Base-by-base conservation (phyloP, 2,797 vertebrate genomes). In the Danio albolineatus region DNA sequence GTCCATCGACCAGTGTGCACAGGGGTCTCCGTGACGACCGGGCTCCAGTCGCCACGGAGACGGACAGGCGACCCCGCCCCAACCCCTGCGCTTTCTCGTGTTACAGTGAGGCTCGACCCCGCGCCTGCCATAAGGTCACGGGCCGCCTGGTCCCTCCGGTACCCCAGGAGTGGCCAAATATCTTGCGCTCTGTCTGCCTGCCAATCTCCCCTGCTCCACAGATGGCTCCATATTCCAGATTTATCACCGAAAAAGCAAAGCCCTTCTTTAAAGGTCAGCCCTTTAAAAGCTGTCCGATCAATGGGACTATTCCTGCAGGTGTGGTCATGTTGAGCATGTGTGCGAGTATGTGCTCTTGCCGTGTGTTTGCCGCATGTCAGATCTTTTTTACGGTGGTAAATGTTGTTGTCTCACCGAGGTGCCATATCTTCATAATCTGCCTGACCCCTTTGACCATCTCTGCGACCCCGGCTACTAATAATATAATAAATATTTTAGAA, bases 261-360 rank as follows among this genome's bases (percentile, higher is more conserved):
- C 91, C 91, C 95, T 95, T 94, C 86, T 90, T 90, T 89, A 94
- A 94, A 95, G 93, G 94, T 94, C 94, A 96, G 92, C 94, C 93
- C 94, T 95, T 93, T 96, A 96, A 95, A 95, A 96, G 95, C 95
- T 90, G 90, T 90, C 91, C 94, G 93, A 96, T 96, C 94, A 94
- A 94, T 94, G 92, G 86, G 86, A 88, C 90, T 91, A 89, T 90
- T 94, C 90, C 89, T 92, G 89, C 90, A 90, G 92, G 89, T 90
- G 67, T 78, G 88, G 84, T 89, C 66, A 46, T 73, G 79, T 81
- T 72, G 69, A 79, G 70, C 73, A 56, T 69, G 69, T 82, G 66
- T 77, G 75, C 66, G 72, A 76, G 71, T 71, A 60, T 64, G 78
- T 73, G 60, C 59, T 78, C 17, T 43, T 49, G 60, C 53, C 12